Percentiles rank a stretch among this genome's conserved stretches.
Conservation (phyloP, 2,797 vertebrate genomes). For the Columba guinea region DNA sequence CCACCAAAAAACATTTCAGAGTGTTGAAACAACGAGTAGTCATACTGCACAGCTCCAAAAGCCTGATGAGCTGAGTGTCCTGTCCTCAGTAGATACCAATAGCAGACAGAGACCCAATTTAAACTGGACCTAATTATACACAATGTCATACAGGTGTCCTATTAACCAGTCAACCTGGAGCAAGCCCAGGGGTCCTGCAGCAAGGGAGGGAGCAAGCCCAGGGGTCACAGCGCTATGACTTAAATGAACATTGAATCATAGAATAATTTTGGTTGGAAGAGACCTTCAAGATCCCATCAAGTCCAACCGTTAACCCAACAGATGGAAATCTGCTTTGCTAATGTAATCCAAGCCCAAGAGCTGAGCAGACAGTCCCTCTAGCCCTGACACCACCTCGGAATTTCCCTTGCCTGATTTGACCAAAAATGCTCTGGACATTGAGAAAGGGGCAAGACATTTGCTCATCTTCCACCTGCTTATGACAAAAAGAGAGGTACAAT, state of each 20-base stretch:
- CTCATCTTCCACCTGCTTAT: rapidly evolving
- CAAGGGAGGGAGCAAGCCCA: neutral
- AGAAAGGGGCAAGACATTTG: neutral
- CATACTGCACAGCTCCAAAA: neutral
- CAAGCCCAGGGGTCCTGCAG: neutral
- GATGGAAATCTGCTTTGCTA: too few relatives aligned
- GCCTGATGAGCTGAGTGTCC: too few relatives aligned
- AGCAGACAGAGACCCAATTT: neutral
- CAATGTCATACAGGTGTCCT: neutral
- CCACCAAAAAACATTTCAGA: neutral
- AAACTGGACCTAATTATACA: neutral
- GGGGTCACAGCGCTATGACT: rapidly evolving
- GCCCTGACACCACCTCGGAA: neutral
- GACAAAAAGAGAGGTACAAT: rapidly evolving
- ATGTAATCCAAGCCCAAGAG: neutral
- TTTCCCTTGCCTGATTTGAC: neutral
- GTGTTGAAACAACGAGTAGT: neutral
- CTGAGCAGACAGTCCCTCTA: neutral
- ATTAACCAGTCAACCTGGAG: neutral
- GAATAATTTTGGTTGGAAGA: too few relatives aligned
- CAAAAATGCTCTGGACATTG: neutral
- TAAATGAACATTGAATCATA: neutral
- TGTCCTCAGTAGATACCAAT: neutral
- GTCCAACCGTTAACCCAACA: too few relatives aligned
- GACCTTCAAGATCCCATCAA: too few relatives aligned